Percentiles rank a stretch among this genome's conserved stretches.
Evolutionary conservation across 1,140 invertebrate species (phyloP).

Genomic region (Apis cerana): DNA sequence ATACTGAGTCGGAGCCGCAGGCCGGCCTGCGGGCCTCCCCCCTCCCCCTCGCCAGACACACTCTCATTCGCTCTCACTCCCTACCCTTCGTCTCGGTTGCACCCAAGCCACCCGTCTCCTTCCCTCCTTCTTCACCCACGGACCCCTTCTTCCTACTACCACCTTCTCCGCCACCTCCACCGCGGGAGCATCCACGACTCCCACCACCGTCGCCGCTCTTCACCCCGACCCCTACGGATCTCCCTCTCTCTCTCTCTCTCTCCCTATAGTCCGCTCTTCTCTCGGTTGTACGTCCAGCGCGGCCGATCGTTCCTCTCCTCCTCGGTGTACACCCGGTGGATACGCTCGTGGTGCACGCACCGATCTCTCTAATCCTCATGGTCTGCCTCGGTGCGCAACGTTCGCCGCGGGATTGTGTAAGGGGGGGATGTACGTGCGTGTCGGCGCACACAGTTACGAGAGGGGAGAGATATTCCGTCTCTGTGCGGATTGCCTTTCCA

Average conservation of each 20-base stretch:
- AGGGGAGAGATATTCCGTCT: conserved; percentile 5
- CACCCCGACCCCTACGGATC: conserved; percentile 40
- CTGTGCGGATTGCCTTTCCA: conserved; percentile 65
- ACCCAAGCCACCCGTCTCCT: conserved; percentile 6
- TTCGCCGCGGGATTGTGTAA: conserved; percentile 1
- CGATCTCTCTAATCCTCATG: not conserved
- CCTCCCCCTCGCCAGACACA: conserved; percentile 38
- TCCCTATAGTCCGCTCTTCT: not conserved
- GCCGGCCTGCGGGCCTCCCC: conserved; percentile 81
- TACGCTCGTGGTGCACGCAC: conserved; percentile 14
- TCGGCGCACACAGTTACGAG: not conserved
- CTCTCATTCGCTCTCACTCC: conserved; percentile 52
- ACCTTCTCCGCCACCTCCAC: conserved; percentile 8
- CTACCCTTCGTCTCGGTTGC: conserved; percentile 43
- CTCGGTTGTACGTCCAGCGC: not conserved
- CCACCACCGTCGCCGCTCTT: conserved; percentile 35
- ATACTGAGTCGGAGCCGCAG: conserved; percentile 80
- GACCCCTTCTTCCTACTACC: not conserved
- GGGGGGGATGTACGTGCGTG: not conserved
- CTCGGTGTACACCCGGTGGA: not conserved
- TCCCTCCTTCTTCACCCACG: conserved; percentile 35
- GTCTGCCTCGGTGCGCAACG: not conserved
- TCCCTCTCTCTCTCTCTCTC: not conserved
- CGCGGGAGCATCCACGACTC: conserved; percentile 42
- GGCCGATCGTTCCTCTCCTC: not conserved